phyloP scores from a whole-genome alignment of 1,140 invertebrate species.

The Lepidurus couesii region DNA sequence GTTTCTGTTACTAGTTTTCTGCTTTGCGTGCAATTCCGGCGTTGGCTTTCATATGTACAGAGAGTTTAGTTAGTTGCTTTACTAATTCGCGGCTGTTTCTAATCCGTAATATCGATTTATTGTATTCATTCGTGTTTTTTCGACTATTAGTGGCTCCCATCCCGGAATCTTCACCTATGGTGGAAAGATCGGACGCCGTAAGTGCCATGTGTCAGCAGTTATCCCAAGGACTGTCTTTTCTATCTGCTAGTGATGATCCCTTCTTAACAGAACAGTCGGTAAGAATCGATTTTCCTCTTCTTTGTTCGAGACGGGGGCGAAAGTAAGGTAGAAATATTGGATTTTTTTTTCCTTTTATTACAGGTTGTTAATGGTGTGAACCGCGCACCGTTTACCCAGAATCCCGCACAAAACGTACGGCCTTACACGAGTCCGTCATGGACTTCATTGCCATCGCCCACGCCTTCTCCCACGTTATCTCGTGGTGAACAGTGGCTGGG shows the following conservation, averaged over 20 bases:
- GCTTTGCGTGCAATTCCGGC: no score
- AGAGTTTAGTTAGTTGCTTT: no score
- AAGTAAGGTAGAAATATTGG: background rate
- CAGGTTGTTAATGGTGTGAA: background rate
- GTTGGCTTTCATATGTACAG: no score
- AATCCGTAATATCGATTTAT: no score
- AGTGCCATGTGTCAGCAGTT: conserved; percentile 83
- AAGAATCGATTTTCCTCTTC: conserved; percentile 32
- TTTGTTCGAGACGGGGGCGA: conserved; percentile 31
- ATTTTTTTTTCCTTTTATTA: background rate
- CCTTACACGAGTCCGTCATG: conserved; percentile 33
- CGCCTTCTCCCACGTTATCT: conserved; percentile 42
- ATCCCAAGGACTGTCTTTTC: conserved; percentile 69
- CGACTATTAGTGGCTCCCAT: conserved; percentile 61
- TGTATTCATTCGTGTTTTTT: no score
- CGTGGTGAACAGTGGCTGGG: conserved; percentile 72
- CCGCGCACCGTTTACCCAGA: conserved; percentile 18
- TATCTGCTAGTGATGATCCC: conserved; percentile 64
- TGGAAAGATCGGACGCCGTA: conserved; percentile 59
- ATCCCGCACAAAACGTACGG: conserved; percentile 44
- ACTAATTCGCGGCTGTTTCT: no score
- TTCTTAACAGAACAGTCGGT: conserved; percentile 40
- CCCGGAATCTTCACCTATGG: conserved; percentile 65
- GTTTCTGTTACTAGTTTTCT: no score
- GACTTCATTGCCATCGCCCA: conserved; percentile 39